Evolutionary conservation across 2,113 vertebrate species (phyloP).

Genomic region (Varanus komodoensis): DNA sequence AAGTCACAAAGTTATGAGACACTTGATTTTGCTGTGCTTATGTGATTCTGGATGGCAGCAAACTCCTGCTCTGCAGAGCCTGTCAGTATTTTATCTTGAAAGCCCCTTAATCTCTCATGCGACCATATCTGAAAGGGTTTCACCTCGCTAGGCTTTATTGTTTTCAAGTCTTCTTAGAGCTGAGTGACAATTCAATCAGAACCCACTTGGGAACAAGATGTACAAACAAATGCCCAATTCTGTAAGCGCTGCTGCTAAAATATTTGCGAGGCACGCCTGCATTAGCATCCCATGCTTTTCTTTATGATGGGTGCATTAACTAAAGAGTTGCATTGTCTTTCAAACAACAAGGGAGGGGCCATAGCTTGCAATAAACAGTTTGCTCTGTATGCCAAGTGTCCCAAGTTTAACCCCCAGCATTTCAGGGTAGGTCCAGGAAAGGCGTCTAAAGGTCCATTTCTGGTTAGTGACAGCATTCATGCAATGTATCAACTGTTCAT

Average conservation of each 20-base stretch:
- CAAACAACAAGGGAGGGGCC: not conserved
- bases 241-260: constrained; percentile 2
- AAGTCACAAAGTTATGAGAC: not conserved
- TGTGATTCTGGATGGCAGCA: not conserved
- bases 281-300: constrained; percentile 37
- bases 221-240: constrained; percentile 15
- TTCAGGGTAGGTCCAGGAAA: too few species aligned
- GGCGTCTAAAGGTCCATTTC: too few species aligned
- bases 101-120: not conserved
- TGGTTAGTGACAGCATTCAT: too few species aligned
- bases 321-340: not conserved
- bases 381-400: too few species aligned
- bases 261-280: not conserved
- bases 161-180: not conserved
- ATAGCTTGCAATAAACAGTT: too few species aligned
- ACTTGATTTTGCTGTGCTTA: not conserved
- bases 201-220: not conserved
- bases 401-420: too few species aligned
- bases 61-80: not conserved
- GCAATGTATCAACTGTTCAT: too few species aligned
- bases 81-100: not conserved
- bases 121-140: constrained; percentile 2
- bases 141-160: not conserved
- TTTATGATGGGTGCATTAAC: not conserved
- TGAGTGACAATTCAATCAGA: not conserved